phyloP scores from a whole-genome alignment of 2,888 invertebrate species.

The Dolomedes plantarius region DNA sequence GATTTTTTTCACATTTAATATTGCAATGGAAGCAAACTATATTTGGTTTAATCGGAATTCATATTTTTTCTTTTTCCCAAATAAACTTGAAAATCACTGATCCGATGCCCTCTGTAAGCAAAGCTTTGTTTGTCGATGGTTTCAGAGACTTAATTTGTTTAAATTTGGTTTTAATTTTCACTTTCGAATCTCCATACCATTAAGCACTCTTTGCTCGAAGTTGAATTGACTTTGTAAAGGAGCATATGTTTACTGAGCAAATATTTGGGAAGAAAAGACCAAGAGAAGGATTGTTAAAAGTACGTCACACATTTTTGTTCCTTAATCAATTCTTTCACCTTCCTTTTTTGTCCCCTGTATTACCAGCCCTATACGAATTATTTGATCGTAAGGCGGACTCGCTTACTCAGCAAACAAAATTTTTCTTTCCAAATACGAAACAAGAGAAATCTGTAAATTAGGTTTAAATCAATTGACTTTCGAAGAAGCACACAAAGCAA shows the following conservation, averaged over 20 bases:
- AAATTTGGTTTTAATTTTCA: conserved; percentile 64
- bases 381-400: conserved; percentile 55
- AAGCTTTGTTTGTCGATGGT: conserved; percentile 44
- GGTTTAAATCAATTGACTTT: conserved; percentile 64
- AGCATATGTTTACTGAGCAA: conserved; percentile 51
- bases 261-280: conserved; percentile 59
- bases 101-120: conserved; percentile 30
- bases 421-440: conserved; percentile 26
- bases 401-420: conserved; percentile 39
- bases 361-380: conserved; percentile 38
- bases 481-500: conserved; percentile 33
- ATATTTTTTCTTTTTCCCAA: too few species aligned
- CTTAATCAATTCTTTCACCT: conserved; percentile 41
- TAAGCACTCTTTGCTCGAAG: conserved; percentile 20
- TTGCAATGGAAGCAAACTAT: too few species aligned
- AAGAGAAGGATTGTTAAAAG: conserved; percentile 12
- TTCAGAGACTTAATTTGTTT: conserved; percentile 57
- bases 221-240: conserved; percentile 37
- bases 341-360: conserved; percentile 15
- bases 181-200: conserved; percentile 34
- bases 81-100: conserved; percentile 11
- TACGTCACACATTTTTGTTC: conserved; percentile 44
- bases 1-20: too few species aligned
- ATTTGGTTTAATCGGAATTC: too few species aligned
- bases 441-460: conserved; percentile 64